Base-by-base conservation (phyloP, 2,888 invertebrate species). In the Troilus luridus region DNA sequence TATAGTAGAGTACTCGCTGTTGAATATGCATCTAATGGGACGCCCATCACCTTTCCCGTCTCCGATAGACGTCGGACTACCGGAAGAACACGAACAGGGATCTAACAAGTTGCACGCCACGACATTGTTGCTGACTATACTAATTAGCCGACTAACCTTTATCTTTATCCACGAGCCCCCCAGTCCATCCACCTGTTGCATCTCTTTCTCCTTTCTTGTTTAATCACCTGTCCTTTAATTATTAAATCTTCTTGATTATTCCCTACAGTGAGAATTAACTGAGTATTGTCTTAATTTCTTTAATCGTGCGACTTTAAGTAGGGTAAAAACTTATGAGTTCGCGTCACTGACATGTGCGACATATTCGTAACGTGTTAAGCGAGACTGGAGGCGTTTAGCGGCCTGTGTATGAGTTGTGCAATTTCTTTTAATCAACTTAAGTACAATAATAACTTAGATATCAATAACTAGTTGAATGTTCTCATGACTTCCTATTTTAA, bases 81-180 rank as follows among this genome's bases (percentile, higher is more conserved):
- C 7, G 8, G 12, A 14, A 6, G 72, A 24, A 21, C 27, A 41
- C 17, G 72, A 17, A 77, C 6, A 0, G 11, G 41, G 72, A 77
- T 41, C 27, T 17, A 41, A 77, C 72, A 77, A 77, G 72, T 77
- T 27, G 72, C 72, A 21, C 21, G 72, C 27, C 11, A 41, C 41
- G 41, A 11, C 10, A 14, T 41, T 77, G 72, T 77, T 77, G 72
- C 72, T 77, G 2, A 8, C 72, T 77, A 41, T 77, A 77, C 27
- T 77, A 77, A 77, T 77, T 77, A 77, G 41, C 12, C 41, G 9
- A 19, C 72, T 77, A 77, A 77, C 72, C 72, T 77, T 77, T 72
- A 72, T 72, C 72, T 72, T 27, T 27, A 12, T 9, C 21, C 17
- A 7, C 64, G 67, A 17, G 12, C 8, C 41, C 24, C 41, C 41